Conservation (phyloP, 2,888 invertebrate species). For the Eupithecia subumbrata region DNA sequence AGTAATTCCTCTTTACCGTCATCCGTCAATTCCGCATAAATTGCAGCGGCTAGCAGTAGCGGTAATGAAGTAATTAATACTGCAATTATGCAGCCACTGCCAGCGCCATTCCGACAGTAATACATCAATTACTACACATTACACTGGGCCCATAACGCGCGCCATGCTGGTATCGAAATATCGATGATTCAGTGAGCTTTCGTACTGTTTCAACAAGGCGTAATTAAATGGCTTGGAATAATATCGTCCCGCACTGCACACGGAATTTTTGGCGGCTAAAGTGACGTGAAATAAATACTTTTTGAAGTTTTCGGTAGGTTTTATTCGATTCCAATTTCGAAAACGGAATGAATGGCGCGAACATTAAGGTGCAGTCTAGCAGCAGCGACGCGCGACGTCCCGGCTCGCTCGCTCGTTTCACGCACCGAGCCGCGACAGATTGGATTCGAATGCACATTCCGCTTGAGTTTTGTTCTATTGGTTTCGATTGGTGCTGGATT, state of each 20-base stretch:
- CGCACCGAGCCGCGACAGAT: slow-evolving; percentile 37
- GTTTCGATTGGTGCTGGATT: slow-evolving; percentile 25
- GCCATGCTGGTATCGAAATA: background rate
- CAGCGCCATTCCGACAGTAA: slow-evolving; percentile 16
- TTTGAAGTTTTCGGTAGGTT: background rate
- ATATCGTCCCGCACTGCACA: background rate
- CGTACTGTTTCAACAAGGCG: slow-evolving; percentile 2
- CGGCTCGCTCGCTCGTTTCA: slow-evolving; percentile 21
- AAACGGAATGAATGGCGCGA: slow-evolving; percentile 26
- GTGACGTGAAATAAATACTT: background rate
- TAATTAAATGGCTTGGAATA: background rate
- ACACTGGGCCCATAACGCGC: slow-evolving; percentile 10
- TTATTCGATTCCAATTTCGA: slow-evolving; percentile 23
- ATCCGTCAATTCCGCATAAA: slow-evolving; percentile 16
- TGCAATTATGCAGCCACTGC: slow-evolving; percentile 22
- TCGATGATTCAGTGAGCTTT: slow-evolving; percentile 12
- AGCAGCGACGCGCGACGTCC: slow-evolving; percentile 27
- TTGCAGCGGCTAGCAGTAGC: slow-evolving; percentile 11
- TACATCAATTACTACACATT: slow-evolving; percentile 27
- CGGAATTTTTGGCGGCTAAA: background rate
- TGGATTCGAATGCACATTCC: slow-evolving; percentile 37
- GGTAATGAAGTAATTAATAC: slow-evolving; percentile 30
- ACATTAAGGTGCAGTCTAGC: slow-evolving; percentile 26
- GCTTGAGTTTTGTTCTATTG: slow-evolving; percentile 43
- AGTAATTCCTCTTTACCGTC: slow-evolving; percentile 10